Evolutionary conservation across 2,113 vertebrate genomes (phyloP).

Genomic region (Nyctereutes procyonoides): DNA sequence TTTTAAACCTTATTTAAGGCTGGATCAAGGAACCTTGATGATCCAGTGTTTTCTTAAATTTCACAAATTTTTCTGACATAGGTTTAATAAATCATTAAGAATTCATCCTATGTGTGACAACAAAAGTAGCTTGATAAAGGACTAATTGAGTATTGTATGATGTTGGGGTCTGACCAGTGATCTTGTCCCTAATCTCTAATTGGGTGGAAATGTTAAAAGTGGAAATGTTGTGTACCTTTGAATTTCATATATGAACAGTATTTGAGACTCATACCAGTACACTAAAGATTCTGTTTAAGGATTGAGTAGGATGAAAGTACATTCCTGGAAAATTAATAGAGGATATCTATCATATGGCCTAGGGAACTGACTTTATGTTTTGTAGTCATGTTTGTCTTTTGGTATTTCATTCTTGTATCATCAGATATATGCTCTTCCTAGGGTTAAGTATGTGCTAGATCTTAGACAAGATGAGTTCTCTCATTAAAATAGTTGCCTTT

Average conservation of each 20-base stretch:
- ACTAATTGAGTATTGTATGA: neutral
- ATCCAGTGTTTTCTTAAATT: neutral
- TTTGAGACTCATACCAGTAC: neutral
- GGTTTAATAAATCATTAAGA: neutral
- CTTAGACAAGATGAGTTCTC: neutral
- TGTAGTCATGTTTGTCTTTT: neutral
- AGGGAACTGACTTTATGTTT: neutral
- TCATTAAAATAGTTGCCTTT: neutral
- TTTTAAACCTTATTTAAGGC: conserved; percentile 45
- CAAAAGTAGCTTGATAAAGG: conserved; percentile 2
- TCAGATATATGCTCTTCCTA: neutral
- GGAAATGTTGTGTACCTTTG: neutral
- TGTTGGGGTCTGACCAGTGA: conserved; percentile 1
- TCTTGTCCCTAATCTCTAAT: neutral
- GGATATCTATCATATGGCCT: neutral
- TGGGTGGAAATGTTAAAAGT: neutral
- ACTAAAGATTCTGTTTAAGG: neutral
- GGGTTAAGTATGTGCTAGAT: neutral
- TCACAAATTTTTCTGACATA: neutral
- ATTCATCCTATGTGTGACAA: neutral
- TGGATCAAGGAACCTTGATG: neutral
- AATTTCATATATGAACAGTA: neutral
- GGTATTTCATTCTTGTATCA: neutral
- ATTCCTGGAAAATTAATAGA: neutral
- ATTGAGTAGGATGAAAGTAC: neutral